A percentile compares a stretch with the other conserved stretches of the same genome.
Conservation (phyloP, 2,113 vertebrate genomes). For the Nannospalax galili region DNA sequence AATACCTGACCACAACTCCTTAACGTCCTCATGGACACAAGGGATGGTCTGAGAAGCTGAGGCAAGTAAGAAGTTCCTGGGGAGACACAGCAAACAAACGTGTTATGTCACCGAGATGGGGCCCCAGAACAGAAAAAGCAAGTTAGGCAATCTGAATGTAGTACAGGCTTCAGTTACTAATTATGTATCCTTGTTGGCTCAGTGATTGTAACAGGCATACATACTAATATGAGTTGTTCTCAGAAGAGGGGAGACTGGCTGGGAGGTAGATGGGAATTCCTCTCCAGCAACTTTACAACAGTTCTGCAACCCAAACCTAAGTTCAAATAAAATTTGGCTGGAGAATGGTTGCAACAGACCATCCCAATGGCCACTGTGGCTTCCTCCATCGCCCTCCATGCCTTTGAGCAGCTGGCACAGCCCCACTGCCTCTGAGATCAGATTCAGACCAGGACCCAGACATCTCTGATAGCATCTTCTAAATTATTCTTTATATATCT, state of each 20-base stretch:
- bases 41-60: neutral
- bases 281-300: neutral
- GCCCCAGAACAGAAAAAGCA: neutral
- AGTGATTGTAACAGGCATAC: neutral
- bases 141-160: neutral
- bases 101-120: neutral
- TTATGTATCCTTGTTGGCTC: neutral
- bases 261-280: neutral
- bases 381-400: neutral
- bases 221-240: neutral
- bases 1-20: neutral
- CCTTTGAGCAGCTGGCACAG: neutral
- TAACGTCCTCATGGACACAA: neutral
- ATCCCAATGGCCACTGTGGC: neutral
- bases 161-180: neutral
- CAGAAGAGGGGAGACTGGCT: neutral
- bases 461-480: neutral
- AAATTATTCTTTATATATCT: neutral
- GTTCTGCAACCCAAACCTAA: neutral
- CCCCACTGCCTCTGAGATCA: neutral
- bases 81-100: neutral
- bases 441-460: neutral
- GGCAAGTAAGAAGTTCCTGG: neutral
- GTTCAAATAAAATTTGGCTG: neutral
- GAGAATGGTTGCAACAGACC: neutral